Percentiles rank a stretch among this genome's conserved stretches.
phyloP scores from a whole-genome alignment of 1,140 invertebrate genomes.

The Tribolium castaneum region DNA sequence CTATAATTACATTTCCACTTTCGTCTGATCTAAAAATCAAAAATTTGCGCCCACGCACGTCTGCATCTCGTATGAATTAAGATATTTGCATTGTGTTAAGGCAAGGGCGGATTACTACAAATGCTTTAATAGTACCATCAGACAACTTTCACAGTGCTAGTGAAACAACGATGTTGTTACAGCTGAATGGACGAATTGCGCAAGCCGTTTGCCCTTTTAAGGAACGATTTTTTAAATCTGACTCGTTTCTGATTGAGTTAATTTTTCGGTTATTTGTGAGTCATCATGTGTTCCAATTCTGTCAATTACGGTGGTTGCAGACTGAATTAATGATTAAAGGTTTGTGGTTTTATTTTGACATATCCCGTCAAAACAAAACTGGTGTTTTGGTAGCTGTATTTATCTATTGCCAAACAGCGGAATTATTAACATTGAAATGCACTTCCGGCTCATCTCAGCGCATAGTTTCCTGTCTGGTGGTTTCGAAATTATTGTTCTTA shows the following conservation, averaged over 20 bases:
- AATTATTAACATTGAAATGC: conserved; percentile 18
- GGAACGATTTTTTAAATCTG: not conserved
- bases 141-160: not conserved
- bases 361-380: conserved; percentile 5
- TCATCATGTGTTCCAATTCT: conserved; percentile 5
- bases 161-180: not conserved
- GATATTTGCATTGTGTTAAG: conserved; percentile 5
- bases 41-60: not conserved
- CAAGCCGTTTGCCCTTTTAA: not conserved
- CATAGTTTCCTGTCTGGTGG: not conserved
- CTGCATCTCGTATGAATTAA: not conserved
- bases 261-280: not conserved
- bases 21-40: conserved; percentile 8
- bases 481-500: not conserved
- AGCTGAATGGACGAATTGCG: not conserved
- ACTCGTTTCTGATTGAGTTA: too few species aligned
- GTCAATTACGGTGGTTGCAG: not conserved
- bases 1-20: not conserved
- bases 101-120: not conserved
- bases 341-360: conserved; percentile 6
- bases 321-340: not conserved
- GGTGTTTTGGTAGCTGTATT: not conserved
- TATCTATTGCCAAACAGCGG: not conserved
- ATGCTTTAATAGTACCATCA: not conserved
- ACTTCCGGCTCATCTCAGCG: not conserved